These are phyloP conservation scores for Contarinia nasturtii DNA, from an alignment of 1,140 invertebrate species.

Conservation along the genomic window DNA sequence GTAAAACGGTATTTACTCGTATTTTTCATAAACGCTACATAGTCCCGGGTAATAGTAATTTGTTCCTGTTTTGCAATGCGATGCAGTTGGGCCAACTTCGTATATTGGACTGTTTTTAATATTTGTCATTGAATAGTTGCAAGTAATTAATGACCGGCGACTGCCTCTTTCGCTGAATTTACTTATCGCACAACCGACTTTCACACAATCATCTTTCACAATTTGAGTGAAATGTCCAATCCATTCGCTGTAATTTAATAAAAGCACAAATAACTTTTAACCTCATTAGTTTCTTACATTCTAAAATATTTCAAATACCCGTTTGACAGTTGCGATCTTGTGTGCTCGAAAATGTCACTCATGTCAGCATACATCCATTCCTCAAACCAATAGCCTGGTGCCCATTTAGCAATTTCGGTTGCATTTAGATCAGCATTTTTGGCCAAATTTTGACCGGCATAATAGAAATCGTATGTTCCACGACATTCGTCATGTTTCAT, in stretches of 20 bases:
- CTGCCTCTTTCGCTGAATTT: background rate
- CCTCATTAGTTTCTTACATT: too few species aligned
- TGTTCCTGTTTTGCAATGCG: too few species aligned
- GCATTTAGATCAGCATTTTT: background rate
- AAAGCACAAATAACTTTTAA: background rate
- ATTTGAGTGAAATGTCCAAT: slow-evolving; percentile 2
- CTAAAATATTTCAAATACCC: too few species aligned
- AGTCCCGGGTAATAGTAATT: too few species aligned
- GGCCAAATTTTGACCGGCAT: slow-evolving; percentile 1
- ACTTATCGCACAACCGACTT: background rate
- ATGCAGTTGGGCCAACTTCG: too few species aligned
- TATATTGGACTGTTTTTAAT: too few species aligned
- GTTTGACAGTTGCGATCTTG: too few species aligned
- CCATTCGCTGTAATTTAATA: too few species aligned
- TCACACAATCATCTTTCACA: background rate
- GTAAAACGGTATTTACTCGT: too few species aligned
- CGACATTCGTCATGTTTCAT: slow-evolving; percentile 1
- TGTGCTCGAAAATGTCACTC: background rate
- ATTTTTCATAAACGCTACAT: too few species aligned
- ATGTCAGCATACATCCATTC: background rate
- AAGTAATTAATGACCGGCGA: too few species aligned
- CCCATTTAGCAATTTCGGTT: background rate
- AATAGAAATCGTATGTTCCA: background rate
- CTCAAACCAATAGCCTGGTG: background rate
- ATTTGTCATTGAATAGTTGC: too few species aligned